Base-by-base conservation (phyloP, 2,888 invertebrate genomes). In the Cheilosia grossa region DNA sequence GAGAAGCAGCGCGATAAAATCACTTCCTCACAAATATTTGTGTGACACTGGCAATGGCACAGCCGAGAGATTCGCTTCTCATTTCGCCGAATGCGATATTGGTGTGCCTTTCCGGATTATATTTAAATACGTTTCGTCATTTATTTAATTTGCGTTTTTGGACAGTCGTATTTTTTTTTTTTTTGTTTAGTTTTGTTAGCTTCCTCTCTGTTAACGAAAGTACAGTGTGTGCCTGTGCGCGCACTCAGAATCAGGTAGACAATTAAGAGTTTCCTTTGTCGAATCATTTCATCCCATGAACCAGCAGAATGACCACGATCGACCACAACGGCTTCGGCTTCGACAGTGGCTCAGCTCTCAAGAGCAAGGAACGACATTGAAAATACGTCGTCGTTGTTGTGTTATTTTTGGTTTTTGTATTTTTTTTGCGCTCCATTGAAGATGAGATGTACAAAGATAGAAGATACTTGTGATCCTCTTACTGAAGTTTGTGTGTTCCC, bases 361-460 rank as follows among this genome's bases (percentile, higher is more conserved):
- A 66, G 61, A 80, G 70, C 74, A 80, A 80, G 80, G 83, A 85
- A 70, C 61, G 83, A 51, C 83, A 85, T 85, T 83, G 83, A 80
- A 80, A 37, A 53, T 17, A 33, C 27, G 47, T 64, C 19, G 27
- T 72, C 21, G 21, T 56, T 69, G 17, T 19, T 67, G 30, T 30
- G 30, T 30, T 30, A 9, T 30, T 30, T 30, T 9, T 30, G 30
- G 30, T 9, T 30, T 9, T 30, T 9, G 30, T 9, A 9, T 53
- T 56, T 44, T 51, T 24, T 40, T 15, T 53, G n/a, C 42, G 44
- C 10, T 7, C 37, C 17, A 47, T 44, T 56, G 24, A 21, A 58
- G n/a, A 54, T 44, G 17, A 54, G 15, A 53, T 0, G 2, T 27
- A 27, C 9, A 30, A 7, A 30, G 56, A 64, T 58, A 72, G 64